Evolutionary conservation across 2,797 vertebrate species (phyloP), one percentile per base, ranked within the genome.

Genomic region (Hoplostethus atlanticus): DNA sequence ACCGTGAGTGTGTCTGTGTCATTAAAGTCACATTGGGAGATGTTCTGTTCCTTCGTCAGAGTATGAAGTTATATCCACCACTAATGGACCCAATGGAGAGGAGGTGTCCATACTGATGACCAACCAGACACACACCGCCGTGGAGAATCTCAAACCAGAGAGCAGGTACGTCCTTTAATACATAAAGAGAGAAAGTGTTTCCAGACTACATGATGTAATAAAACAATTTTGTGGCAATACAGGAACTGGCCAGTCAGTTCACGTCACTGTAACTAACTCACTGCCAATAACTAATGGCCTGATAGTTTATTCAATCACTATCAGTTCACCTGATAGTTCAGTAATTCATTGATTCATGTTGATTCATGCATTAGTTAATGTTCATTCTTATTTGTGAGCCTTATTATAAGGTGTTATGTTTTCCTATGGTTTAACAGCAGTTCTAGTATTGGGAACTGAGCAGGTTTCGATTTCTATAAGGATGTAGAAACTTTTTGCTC

Each of bases 131-230:
- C 96, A 98, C 89, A 96, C 97, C 68, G 95, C 97, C 0, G 96
- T 99, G 90, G 98, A 99, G 94, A 99, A 99, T 85, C 93, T 99
- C 69, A 96, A 96, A 88, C 97, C 98, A 78, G 94, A 99, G 80
- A 98, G 96, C 93, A 99, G 95, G 98, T 98, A 94, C 11, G 3
- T 44, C 13, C 13, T 12, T 44, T 11, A 42, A 28, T 10, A 42
- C 9, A 42, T 10, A 12, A 10, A 11, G 40, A 3, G 40, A 11
- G 11, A 42, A 42, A 11, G 12, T 3, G 4, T 44, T 13, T 12
- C 42, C 11, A 13, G 42, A 44, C 42, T 12, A 12, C 10, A 44
- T 13, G 13, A 44, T 13, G 42, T 42, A 42, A 28, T 28, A 28
- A 42, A 42, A 42, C 8, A 8, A 42, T 9, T 42, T 36, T 8